Percentiles rank a stretch among this genome's conserved stretches.
phyloP scores from a whole-genome alignment of 2,888 invertebrate genomes.

The Ernsta delagoae region DNA sequence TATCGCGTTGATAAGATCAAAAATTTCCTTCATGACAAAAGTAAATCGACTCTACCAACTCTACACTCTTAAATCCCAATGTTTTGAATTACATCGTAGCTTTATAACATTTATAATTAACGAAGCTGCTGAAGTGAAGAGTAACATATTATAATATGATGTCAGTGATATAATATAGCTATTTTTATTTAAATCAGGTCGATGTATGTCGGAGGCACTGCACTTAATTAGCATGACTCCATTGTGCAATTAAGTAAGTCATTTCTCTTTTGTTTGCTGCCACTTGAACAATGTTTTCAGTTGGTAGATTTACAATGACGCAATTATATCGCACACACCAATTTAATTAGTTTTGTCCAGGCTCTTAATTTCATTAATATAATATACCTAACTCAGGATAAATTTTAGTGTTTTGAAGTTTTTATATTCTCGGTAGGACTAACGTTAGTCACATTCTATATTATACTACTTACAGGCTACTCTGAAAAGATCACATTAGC shows the following conservation, averaged over 20 bases:
- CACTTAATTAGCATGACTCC: slow-evolving; percentile 20
- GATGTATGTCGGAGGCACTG: background rate
- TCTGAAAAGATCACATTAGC: too few species aligned
- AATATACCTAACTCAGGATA: too few species aligned
- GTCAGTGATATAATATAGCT: slow-evolving; percentile 9
- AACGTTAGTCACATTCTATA: too few species aligned
- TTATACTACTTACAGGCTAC: too few species aligned
- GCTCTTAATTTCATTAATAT: background rate
- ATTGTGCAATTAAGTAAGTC: slow-evolving; percentile 19
- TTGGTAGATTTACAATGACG: background rate
- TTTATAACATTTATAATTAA: background rate
- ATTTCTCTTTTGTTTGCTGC: slow-evolving; percentile 20
- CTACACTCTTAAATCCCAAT: background rate
- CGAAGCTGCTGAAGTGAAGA: background rate
- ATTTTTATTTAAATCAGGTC: slow-evolving; percentile 18
- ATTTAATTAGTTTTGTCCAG: background rate
- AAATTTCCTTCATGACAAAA: background rate
- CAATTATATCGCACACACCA: background rate
- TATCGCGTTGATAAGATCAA: background rate
- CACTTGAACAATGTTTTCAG: background rate
- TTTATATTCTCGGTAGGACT: background rate
- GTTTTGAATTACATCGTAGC: background rate
- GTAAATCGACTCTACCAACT: background rate
- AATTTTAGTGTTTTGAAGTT: background rate
- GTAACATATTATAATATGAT: background rate